Evolutionary conservation across 1,140 invertebrate genomes (phyloP), one percentile per base, ranked within the genome.

Genomic region (Asbolus verrucosus): DNA sequence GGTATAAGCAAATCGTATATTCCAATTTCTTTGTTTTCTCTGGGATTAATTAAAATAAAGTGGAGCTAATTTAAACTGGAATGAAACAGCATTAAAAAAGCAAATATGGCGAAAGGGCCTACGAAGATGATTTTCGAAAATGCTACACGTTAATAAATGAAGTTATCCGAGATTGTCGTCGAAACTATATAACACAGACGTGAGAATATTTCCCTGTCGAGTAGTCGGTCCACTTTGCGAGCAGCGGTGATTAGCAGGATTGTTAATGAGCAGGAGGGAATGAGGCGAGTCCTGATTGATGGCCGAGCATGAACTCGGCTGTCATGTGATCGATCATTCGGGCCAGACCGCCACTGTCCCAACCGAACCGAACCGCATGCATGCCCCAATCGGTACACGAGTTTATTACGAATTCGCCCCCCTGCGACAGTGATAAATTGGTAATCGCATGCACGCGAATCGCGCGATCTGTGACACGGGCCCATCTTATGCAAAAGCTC

Each of bases 391-490:
- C 65, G 71, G 13, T 65, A 65, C 62, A 65, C n/a, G 38, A 65
- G 61, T 65, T 69, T 71, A 73, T 75, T 73, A 72, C 69, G 66
- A 72, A 74, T 66, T 68, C 38, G 60, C 72, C 54, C 9, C 31
- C 65, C n/a, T 31, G 31, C 65, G 73, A 71, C 71, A 73, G 31
- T 73, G 73, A 75, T 75, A 72, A 70, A 75, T 75, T 73, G 65
- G 46, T n/a, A 33, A 73, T 73, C 62, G 66, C 65, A 41, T 43
- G 66, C 67, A 69, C 43, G 59, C 65, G 67, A 59, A 54, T 27
- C 61, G 46, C 67, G 39, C 69, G 21, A 63, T 59, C 60, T 50
- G 33, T 19, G 36, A 46, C 62, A 38, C 13, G 30, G 30, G 62
- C 19, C 27, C 33, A n/a, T 15, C 38, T 13, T 11, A 63, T 67